Base-by-base conservation (phyloP, 2,113 vertebrate species). In the Fregata magnificens region DNA sequence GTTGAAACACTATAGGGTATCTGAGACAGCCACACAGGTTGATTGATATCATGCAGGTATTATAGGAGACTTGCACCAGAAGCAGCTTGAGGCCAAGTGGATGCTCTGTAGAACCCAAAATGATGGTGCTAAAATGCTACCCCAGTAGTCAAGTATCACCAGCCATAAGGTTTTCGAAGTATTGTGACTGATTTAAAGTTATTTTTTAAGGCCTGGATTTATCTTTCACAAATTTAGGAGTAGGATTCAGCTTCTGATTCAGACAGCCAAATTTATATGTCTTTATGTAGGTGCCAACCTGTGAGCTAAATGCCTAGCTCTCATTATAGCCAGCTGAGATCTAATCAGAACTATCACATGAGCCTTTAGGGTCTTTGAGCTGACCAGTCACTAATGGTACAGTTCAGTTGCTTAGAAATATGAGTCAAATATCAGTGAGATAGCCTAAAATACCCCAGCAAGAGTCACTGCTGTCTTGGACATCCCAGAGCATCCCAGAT, bases 271-370 rank as follows among this genome's bases (percentile, higher is more conserved):
- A 62, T 80, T 34, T 58, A 85, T 34, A 44, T 45, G 19, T 24
- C 17, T 86, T 74, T 69, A 47, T 49, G 6, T 69, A 50, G 8
- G 15, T 49, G 22, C 11, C 44, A 82, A 52, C 38, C 28, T 8
- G 5, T 16, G 11, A 81, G 31, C 21, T 79, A 52, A 44, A 73
- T 56, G 24, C 47, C 11, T 69, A 79, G 24, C 16, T 65, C 22
- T 10, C 5, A 26, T 31, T 9, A 34, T 4, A 55, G 28, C 28
- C 25, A 53, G 70, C 13, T 67, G 45, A 87, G 59, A 62, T 45
- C 32, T 72, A 72, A 11, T 42, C 34, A 58, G 20, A 55, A 70
- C 18, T 0, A 1, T 72, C 14, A 66, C 0, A 0, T 0, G 4
- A 84, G 22, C 24, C 34, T 55, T 73, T 58, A 58, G 20, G 24